Evolutionary conservation across 2,797 vertebrate species (phyloP).

Genomic region (Mionectes olivaceus): DNA sequence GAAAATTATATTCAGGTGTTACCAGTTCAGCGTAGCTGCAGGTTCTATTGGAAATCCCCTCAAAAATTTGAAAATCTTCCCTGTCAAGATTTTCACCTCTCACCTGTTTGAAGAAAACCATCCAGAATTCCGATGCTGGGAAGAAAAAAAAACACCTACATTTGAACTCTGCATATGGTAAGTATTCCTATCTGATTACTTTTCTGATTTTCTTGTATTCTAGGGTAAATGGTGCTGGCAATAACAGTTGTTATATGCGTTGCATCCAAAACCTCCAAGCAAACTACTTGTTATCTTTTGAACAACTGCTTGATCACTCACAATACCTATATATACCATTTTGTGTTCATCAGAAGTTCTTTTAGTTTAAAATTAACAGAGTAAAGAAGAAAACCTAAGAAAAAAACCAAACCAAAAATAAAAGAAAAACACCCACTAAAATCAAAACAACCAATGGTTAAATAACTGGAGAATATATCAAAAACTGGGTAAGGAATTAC

Average conservation of each 20-base stretch:
- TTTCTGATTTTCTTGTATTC: conserved; percentile 14
- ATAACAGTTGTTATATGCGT: neutral
- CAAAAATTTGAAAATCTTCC: neutral
- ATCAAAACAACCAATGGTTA: neutral
- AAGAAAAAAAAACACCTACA: neutral
- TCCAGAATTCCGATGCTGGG: neutral
- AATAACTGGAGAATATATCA: neutral
- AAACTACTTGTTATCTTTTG: neutral
- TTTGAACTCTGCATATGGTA: neutral
- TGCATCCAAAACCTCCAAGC: neutral
- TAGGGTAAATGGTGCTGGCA: neutral
- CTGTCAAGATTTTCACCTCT: neutral
- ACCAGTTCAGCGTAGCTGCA: neutral
- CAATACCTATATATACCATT: neutral
- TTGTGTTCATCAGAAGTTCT: neutral
- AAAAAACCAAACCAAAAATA: neutral
- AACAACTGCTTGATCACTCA: neutral
- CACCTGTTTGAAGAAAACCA: neutral
- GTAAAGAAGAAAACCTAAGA: neutral
- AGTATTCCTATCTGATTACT: neutral
- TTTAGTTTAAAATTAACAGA: neutral
- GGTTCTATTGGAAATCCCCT: neutral
- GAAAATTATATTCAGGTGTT: neutral
- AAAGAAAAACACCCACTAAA: neutral
- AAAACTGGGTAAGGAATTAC: neutral